Percentiles rank a stretch among this genome's conserved stretches.
Evolutionary conservation across 2,113 vertebrate species (phyloP).

Genomic region (Circaetus cinerascens): DNA sequence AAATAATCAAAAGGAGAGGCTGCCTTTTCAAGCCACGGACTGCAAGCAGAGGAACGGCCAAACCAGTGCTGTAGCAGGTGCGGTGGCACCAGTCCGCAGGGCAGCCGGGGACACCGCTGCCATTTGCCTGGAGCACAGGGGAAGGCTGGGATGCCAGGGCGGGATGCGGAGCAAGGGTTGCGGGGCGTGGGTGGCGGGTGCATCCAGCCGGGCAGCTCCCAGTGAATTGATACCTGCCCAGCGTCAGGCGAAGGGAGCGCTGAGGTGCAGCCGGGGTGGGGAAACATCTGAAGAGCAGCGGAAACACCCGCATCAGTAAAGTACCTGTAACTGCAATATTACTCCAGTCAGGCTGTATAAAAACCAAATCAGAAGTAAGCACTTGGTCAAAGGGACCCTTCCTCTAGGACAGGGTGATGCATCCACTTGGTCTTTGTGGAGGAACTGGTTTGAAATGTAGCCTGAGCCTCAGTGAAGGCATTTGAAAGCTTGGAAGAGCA

Average conservation of each 20-base stretch:
- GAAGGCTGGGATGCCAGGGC: not conserved
- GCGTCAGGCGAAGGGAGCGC: fast-evolving
- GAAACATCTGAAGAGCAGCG: not conserved
- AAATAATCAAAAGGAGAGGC: not conserved
- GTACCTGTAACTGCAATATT: fast-evolving
- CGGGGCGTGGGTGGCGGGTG: no score
- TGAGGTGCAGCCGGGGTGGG: fast-evolving
- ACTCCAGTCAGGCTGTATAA: fast-evolving
- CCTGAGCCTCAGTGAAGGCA: not conserved
- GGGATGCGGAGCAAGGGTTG: not conserved
- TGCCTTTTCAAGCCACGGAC: not conserved
- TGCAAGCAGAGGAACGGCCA: not conserved
- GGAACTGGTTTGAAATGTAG: not conserved
- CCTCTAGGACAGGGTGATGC: fast-evolving
- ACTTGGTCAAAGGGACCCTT: not conserved
- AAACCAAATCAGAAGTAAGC: fast-evolving
- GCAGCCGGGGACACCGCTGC: not conserved
- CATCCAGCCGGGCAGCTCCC: not conserved
- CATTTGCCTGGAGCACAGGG: not conserved
- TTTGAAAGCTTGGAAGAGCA: not conserved
- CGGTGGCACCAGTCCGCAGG: fast-evolving
- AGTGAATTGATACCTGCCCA: fast-evolving
- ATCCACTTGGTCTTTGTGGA: fast-evolving
- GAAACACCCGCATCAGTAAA: fast-evolving
- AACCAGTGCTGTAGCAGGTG: not conserved